phyloP scores from a whole-genome alignment of 2,797 vertebrate species.

The Aselliscus stoliczkanus region DNA sequence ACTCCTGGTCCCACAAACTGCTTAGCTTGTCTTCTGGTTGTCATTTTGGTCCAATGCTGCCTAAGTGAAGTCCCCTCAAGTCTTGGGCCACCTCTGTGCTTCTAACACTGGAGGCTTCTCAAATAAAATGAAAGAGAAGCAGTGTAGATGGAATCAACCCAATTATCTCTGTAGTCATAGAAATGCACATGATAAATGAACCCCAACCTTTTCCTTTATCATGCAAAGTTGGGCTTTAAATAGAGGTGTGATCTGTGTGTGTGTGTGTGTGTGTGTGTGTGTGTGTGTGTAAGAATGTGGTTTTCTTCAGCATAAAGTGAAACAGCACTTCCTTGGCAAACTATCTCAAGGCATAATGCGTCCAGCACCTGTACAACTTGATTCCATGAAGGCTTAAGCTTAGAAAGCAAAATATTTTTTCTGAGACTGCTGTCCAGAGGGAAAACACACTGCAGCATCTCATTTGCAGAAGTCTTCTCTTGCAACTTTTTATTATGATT shows the following conservation, averaged over 20 bases:
- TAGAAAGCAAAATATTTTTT: background rate
- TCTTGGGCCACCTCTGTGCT: conserved; percentile 25
- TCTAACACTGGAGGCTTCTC: conserved; percentile 60
- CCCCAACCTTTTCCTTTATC: conserved; percentile 49
- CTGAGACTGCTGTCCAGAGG: background rate
- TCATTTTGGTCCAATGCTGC: background rate
- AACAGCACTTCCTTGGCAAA: conserved; percentile 5
- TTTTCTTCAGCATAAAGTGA: conserved; percentile 13
- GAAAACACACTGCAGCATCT: background rate
- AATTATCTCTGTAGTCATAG: conserved; percentile 65
- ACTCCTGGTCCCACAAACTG: background rate
- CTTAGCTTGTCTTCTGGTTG: background rate
- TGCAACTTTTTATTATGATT: background rate
- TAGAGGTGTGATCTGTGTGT: background rate
- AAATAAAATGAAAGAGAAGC: conserved; percentile 69
- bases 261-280: background rate
- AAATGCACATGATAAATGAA: conserved; percentile 56
- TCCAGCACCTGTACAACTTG: background rate
- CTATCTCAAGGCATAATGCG: background rate
- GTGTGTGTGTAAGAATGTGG: background rate
- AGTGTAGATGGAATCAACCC: conserved; percentile 58
- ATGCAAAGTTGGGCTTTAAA: conserved; percentile 46
- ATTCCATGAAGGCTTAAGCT: background rate
- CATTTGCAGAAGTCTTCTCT: background rate
- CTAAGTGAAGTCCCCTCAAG: conserved; percentile 16